These are phyloP conservation scores for Zootermopsis nevadensis DNA, from an alignment of 2,888 invertebrate species.

Conservation along the genomic window DNA sequence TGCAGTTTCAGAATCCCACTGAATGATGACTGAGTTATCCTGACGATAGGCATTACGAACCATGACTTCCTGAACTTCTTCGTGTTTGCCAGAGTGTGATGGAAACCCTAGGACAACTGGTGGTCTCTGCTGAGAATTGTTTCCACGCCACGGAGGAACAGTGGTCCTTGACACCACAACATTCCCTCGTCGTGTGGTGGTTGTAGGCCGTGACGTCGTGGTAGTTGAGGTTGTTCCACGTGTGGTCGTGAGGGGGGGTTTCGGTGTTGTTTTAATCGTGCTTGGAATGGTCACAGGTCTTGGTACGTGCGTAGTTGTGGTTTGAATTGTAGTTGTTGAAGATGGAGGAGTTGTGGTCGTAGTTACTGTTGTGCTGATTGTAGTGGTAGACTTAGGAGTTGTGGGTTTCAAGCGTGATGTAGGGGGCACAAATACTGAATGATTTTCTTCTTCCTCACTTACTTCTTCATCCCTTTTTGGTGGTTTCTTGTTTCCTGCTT, in stretches of 20 bases:
- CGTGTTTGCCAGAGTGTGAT: slow-evolving; percentile 63
- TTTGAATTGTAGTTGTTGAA: slow-evolving; percentile 59
- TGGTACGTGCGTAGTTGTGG: slow-evolving; percentile 58
- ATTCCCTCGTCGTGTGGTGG: slow-evolving; percentile 59
- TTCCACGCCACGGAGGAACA: slow-evolving; percentile 57
- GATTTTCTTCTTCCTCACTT: slow-evolving; percentile 54
- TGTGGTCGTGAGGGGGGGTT: slow-evolving; percentile 61
- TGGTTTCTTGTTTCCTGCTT: slow-evolving; percentile 62
- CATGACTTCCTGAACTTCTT: slow-evolving; percentile 75
- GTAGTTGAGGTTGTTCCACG: slow-evolving; percentile 57
- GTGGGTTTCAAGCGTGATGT: neutral
- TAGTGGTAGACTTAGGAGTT: slow-evolving; percentile 49
- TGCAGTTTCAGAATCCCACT: slow-evolving; percentile 90
- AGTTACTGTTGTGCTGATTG: slow-evolving; percentile 56
- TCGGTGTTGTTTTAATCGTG: slow-evolving; percentile 56
- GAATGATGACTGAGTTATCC: slow-evolving; percentile 88
- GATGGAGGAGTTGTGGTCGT: slow-evolving; percentile 60
- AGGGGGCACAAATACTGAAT: neutral
- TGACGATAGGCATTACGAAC: slow-evolving; percentile 87
- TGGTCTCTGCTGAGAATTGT: slow-evolving; percentile 67
- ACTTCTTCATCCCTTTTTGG: slow-evolving; percentile 52
- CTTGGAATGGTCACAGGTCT: slow-evolving; percentile 60
- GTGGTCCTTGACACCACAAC: slow-evolving; percentile 28
- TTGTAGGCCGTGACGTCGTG: slow-evolving; percentile 54
- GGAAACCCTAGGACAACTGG: slow-evolving; percentile 73